phyloP scores from a whole-genome alignment of 2,888 invertebrate genomes.

The Temnothorax unifasciatus region DNA sequence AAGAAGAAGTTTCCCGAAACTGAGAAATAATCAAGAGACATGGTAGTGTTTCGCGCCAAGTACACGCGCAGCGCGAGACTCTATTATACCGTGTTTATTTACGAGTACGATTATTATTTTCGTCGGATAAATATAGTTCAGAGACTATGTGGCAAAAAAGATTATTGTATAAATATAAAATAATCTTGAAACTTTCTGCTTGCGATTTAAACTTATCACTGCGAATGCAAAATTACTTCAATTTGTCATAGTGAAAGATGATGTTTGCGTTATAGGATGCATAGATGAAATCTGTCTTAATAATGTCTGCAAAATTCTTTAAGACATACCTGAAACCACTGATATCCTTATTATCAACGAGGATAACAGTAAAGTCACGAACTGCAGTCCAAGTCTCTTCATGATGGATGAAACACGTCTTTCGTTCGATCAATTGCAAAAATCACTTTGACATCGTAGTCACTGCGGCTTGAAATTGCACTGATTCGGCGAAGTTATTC shows the following conservation, averaged over 20 bases:
- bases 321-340: slow-evolving; percentile 53
- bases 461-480: slow-evolving; percentile 40
- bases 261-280: not conserved
- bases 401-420: slow-evolving; percentile 38
- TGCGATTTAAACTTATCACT: too few species aligned
- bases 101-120: too few species aligned
- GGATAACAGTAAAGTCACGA: slow-evolving; percentile 48
- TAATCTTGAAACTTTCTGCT: not conserved
- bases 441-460: slow-evolving; percentile 53
- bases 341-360: slow-evolving; percentile 48
- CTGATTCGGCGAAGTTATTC: slow-evolving; percentile 21
- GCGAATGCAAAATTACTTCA: not conserved
- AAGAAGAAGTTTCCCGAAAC: not conserved
- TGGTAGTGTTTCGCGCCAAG: too few species aligned
- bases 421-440: slow-evolving; percentile 39
- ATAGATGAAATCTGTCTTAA: slow-evolving; percentile 6
- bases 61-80: too few species aligned
- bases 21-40: not conserved
- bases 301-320: not conserved
- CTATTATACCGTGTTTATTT: too few species aligned
- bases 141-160: not conserved
- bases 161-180: not conserved
- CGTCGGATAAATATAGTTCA: too few species aligned
- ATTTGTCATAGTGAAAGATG: slow-evolving; percentile 8
- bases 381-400: slow-evolving; percentile 39